Percentiles rank a stretch among this genome's conserved stretches.
phyloP scores from a whole-genome alignment of 2,113 vertebrate species.

The Anhinga anhinga region DNA sequence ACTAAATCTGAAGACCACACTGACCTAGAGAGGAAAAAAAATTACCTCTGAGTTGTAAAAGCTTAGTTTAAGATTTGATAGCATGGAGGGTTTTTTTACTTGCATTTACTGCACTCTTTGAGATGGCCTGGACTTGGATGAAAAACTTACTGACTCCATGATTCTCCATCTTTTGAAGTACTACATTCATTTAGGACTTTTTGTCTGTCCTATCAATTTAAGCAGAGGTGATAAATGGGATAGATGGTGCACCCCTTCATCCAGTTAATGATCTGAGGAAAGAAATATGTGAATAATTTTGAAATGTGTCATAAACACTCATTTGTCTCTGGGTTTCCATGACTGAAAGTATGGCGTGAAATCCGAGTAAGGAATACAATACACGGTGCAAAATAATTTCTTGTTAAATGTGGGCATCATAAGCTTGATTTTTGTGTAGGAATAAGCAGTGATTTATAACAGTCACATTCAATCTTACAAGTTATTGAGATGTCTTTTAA shows the following conservation, averaged over 20 bases:
- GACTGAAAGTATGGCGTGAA: not conserved
- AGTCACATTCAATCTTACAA: not conserved
- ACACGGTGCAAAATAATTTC: not conserved
- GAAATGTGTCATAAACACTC: not conserved
- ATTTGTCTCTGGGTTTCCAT: not conserved
- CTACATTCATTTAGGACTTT: not conserved
- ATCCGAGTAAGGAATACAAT: not conserved
- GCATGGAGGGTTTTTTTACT: not conserved
- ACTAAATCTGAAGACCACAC: not conserved
- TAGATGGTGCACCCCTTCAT: not conserved
- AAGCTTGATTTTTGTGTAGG: not conserved
- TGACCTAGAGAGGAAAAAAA: not conserved
- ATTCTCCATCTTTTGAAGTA: not conserved
- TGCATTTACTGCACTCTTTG: not conserved
- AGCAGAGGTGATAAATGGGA: not conserved
- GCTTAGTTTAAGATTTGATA: not conserved
- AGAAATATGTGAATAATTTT: constrained; percentile 21
- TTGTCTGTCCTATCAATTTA: not conserved
- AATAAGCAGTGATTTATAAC: not conserved
- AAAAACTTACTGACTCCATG: not conserved
- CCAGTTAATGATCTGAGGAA: constrained; percentile 24
- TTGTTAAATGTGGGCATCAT: not conserved
- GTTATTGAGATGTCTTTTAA: not conserved
- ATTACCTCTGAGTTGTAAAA: not conserved
- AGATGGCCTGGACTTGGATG: not conserved